phyloP scores from a whole-genome alignment of 2,797 vertebrate species.

The Staurois parvus region DNA sequence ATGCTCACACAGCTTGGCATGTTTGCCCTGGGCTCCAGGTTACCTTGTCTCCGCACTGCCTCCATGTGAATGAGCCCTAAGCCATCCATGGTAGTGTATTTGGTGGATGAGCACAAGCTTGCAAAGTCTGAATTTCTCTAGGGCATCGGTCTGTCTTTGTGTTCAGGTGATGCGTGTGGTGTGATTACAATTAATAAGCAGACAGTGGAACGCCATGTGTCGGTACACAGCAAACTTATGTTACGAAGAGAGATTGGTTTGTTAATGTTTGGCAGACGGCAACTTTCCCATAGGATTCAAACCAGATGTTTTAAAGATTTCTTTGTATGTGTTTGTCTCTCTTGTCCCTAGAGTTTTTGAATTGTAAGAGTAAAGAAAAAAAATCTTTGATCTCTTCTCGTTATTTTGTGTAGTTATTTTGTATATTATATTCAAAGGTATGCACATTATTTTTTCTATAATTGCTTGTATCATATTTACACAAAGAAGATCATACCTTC shows the following conservation, averaged over 20 bases:
- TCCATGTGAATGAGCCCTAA: no score
- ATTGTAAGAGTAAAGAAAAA: slow-evolving; percentile 7
- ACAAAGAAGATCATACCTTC: background rate
- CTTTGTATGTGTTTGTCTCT: slow-evolving; percentile 43
- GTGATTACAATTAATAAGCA: slow-evolving; percentile 64
- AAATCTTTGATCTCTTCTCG: background rate
- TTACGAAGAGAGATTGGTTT: slow-evolving; percentile 65
- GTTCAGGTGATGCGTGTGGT: slow-evolving; percentile 69
- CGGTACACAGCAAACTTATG: slow-evolving; percentile 60
- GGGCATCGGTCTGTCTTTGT: slow-evolving; percentile 69
- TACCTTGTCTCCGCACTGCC: no score
- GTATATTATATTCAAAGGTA: background rate
- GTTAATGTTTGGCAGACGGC: slow-evolving; percentile 70
- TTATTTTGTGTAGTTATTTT: background rate
- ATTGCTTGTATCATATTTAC: background rate
- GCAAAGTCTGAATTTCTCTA: slow-evolving; percentile 34
- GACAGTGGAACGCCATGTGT: slow-evolving; percentile 63
- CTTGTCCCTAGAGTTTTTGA: slow-evolving; percentile 9
- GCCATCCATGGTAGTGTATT: background rate
- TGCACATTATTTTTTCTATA: background rate
- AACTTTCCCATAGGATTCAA: slow-evolving; percentile 68
- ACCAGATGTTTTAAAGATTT: slow-evolving; percentile 74
- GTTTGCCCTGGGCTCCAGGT: no score
- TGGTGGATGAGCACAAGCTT: background rate
- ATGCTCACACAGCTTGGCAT: no score